Evolutionary conservation across 2,113 vertebrate genomes (phyloP).

Genomic region (Trematocara unimaculatum): DNA sequence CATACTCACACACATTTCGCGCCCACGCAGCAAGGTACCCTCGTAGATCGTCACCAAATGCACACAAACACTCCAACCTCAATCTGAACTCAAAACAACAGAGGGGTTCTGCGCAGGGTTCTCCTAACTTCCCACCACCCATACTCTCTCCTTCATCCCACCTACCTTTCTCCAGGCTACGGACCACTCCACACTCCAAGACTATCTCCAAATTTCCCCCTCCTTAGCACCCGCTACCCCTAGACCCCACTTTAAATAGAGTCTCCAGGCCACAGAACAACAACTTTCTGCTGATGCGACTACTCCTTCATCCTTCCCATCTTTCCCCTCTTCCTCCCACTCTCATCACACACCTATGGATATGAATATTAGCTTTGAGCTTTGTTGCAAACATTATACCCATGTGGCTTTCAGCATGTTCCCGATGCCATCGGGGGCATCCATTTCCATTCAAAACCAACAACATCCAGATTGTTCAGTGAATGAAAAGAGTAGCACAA

Average conservation of each 20-base stretch:
- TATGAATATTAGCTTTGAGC: slow-evolving; percentile 51
- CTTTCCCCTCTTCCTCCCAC: slow-evolving; percentile 29
- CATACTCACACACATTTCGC: slow-evolving; percentile 18
- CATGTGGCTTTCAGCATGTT: slow-evolving; percentile 12
- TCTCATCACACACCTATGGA: slow-evolving; percentile 52
- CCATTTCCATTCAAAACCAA: slow-evolving; percentile 13
- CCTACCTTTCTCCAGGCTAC: slow-evolving; percentile 35
- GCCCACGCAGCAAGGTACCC: slow-evolving; percentile 37
- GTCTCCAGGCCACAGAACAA: slow-evolving; percentile 82
- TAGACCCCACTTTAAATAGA: slow-evolving; percentile 76
- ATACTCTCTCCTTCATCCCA: slow-evolving; percentile 48
- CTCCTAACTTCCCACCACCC: slow-evolving; percentile 12
- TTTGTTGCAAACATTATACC: slow-evolving; percentile 32
- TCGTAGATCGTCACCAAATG: slow-evolving; percentile 27
- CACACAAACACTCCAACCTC: slow-evolving; percentile 31
- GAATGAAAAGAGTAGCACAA: neutral
- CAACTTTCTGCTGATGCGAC: slow-evolving; percentile 87
- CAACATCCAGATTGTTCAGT: neutral
- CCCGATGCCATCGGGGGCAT: neutral
- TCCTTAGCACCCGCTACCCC: neutral
- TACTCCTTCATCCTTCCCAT: slow-evolving; percentile 57
- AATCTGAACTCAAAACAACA: slow-evolving; percentile 33
- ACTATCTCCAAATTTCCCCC: slow-evolving; percentile 13
- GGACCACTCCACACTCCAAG: slow-evolving; percentile 32
- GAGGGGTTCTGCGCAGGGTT: neutral